Evolutionary conservation across 2,113 vertebrate genomes (phyloP).

Genomic region (Bubo blakistoni): DNA sequence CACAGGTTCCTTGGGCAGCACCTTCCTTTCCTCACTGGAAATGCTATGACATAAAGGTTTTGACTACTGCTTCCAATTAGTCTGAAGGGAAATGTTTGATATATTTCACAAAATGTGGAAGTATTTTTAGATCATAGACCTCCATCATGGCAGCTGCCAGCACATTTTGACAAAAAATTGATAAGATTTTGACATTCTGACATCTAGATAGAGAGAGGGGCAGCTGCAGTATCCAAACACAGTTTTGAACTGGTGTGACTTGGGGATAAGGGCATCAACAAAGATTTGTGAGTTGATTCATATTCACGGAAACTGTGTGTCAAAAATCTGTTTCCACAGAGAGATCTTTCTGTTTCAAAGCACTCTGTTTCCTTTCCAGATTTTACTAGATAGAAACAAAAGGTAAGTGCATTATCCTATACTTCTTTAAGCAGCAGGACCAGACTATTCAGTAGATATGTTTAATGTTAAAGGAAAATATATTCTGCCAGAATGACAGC

Average conservation of each 20-base stretch:
- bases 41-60: not conserved
- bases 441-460: not conserved
- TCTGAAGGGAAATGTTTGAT: not conserved
- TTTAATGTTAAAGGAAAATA: not conserved
- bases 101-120: not conserved
- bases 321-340: not conserved
- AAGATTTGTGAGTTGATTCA: not conserved
- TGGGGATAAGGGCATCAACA: not conserved
- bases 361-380: not conserved
- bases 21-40: not conserved
- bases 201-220: not conserved
- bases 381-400: not conserved
- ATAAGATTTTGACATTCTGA: conserved; percentile 18
- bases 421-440: not conserved
- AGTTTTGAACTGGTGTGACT: not conserved
- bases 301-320: not conserved
- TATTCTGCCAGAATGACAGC: not conserved
- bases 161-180: not conserved
- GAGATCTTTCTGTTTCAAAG: not conserved
- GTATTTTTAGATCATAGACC: not conserved
- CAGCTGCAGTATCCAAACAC: not conserved
- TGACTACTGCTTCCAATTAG: not conserved
- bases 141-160: not conserved
- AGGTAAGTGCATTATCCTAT: not conserved
- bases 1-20: not conserved